Evolutionary conservation across 2,797 vertebrate species (phyloP).

Genomic region (Heteromormyrus szaboi): DNA sequence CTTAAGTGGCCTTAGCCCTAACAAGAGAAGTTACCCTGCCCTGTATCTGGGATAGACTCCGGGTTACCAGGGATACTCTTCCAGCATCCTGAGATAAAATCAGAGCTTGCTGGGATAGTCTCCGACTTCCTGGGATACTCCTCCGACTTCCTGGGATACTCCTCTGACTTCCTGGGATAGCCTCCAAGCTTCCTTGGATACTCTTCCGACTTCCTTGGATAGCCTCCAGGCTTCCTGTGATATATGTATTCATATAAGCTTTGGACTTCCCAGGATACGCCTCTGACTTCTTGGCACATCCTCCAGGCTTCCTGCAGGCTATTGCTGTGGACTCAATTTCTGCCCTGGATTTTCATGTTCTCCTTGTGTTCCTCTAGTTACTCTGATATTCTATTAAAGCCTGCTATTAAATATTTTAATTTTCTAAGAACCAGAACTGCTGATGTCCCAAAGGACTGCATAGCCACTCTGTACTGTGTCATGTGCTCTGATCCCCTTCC

Average conservation of each 20-base stretch:
- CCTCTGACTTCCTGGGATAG: no score
- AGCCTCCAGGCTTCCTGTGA: neutral
- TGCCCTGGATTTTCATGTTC: neutral
- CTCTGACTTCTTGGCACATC: neutral
- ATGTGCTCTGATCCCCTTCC: neutral
- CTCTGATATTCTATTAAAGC: neutral
- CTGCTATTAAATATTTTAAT: neutral
- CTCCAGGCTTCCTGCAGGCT: neutral
- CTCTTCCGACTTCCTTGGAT: neutral
- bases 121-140: no score
- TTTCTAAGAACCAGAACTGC: neutral
- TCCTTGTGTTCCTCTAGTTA: neutral
- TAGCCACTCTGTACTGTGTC: neutral
- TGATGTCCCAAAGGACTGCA: neutral
- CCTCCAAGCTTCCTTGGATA: no score
- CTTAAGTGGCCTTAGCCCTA: neutral
- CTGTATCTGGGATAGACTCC: neutral
- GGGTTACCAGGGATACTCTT: neutral
- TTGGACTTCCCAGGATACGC: neutral
- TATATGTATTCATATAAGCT: neutral
- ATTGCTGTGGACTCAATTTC: neutral
- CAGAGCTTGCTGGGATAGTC: no score
- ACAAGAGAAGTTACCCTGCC: neutral
- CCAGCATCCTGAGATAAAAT: no score
- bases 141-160: no score